Conservation (phyloP, 1,140 invertebrate genomes). For the Leptonema lineaticorne region DNA sequence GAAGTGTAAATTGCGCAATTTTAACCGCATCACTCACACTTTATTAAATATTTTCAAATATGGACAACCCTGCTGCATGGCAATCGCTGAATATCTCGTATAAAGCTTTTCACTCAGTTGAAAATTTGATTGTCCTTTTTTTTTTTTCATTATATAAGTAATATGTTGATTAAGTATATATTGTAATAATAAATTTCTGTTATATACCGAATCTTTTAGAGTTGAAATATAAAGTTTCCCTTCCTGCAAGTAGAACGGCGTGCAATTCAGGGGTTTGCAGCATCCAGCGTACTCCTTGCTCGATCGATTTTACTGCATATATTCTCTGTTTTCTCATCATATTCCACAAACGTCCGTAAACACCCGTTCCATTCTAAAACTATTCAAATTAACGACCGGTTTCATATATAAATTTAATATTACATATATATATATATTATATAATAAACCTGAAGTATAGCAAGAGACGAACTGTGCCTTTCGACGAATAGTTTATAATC, state of each 20-base stretch:
- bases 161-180: too few species aligned
- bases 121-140: constrained; percentile 65
- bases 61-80: constrained; percentile 70
- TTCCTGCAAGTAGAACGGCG: constrained; percentile 64
- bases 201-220: constrained; percentile 64
- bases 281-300: constrained; percentile 64
- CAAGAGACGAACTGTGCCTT: constrained; percentile 65
- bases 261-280: constrained; percentile 52
- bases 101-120: constrained; percentile 72
- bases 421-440: too few species aligned
- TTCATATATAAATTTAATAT: too few species aligned
- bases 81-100: constrained; percentile 71
- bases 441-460: constrained; percentile 64
- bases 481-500: constrained; percentile 66
- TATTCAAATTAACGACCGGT: too few species aligned
- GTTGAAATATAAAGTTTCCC: constrained; percentile 71
- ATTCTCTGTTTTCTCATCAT: constrained; percentile 61
- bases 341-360: constrained; percentile 64
- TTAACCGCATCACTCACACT: constrained; percentile 67
- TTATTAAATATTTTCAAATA: constrained; percentile 68
- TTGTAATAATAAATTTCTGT: constrained; percentile 9
- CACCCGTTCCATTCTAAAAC: constrained; percentile 69
- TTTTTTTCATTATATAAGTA: too few species aligned
- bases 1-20: neutral
- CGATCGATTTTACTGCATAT: constrained; percentile 63